These are phyloP conservation scores for Porites rus DNA, from an alignment of 92 coral and sea anemone genomes.

Conservation along the genomic window DNA sequence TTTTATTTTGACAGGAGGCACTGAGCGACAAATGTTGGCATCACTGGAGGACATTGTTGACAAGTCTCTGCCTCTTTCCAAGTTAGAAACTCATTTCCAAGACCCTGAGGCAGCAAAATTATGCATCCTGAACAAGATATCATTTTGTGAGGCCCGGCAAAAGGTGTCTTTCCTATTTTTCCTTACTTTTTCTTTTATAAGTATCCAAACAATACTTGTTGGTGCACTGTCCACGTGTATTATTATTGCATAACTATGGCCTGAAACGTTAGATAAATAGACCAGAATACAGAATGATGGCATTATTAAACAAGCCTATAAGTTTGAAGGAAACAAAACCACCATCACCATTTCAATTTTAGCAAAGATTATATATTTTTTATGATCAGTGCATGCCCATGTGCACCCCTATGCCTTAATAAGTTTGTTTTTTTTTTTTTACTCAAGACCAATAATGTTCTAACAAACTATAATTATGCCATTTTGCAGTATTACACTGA, in stretches of 20 bases:
- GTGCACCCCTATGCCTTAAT: no score
- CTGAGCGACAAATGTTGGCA: constrained; percentile 18
- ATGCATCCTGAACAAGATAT: constrained; percentile 17
- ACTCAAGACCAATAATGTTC: not conserved
- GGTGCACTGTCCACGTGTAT: no score
- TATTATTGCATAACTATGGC: no score
- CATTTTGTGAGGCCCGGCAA: constrained; percentile 21
- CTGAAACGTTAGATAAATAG: not conserved
- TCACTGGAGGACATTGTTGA: constrained; percentile 31
- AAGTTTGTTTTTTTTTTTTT: not conserved
- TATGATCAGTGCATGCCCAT: no score
- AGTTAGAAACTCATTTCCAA: constrained; percentile 15
- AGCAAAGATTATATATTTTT: no score
- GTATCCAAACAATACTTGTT: no score
- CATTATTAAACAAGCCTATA: not conserved
- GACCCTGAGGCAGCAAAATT: constrained; percentile 17
- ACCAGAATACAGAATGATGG: not conserved
- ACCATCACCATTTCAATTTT: no score
- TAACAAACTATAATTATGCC: not conserved
- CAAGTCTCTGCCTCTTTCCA: constrained; percentile 22
- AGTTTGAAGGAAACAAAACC: no score
- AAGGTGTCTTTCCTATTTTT: not conserved
- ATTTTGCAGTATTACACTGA: constrained; percentile 5
- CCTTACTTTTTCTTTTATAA: no score
- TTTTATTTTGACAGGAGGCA: constrained; percentile 12